Base-by-base conservation (phyloP, 2,797 vertebrate genomes). In the Meda fulgida region DNA sequence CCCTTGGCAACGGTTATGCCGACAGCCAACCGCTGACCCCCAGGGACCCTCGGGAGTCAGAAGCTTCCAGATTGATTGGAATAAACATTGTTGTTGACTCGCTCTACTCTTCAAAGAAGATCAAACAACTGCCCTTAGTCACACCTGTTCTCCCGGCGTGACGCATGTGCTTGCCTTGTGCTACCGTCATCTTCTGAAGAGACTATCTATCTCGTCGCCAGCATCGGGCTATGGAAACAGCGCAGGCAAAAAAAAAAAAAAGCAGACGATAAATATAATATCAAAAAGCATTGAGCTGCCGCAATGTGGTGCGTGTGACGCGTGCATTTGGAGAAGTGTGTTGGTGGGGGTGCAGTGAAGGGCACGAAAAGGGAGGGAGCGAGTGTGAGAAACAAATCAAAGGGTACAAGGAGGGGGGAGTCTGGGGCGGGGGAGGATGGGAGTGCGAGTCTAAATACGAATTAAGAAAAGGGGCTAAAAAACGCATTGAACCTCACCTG, bases 121-220 rank as follows among this genome's bases (percentile, higher is more conserved):
- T 94, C 92, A 94, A 94, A 95, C 94, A 93, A 94, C 92, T 94
- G 93, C 92, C 93, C 94, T 95, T 93, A 92, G 91, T 94, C 94
- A 94, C 94, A 96, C 94, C 94, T 95, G 94, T 93, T 94, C 94
- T 94, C 94, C 93, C 90, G 87, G 89, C 88, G 89, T 94, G 94
- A 95, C 93, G 93, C 93, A 94, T 91, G 87, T 88, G 85, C 90
- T 86, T 80, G 88, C 91, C 90, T 88, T 78, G 89, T 91, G 93
- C 90, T 91, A 92, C 87, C 91, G 91, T 92, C 91, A 94, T 80
- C 91, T 87, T 90, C 89, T 92, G 65, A 84, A 93, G 91, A 75
- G 31, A 79, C 85, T 70, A 91, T 90, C 91, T 93, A 84, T 26
- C 43, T 76, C 46, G 34, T 81, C 26, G n/a, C 38, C 72, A 60